Percentiles rank a stretch among this genome's conserved stretches.
phyloP scores from a whole-genome alignment of 2,113 vertebrate genomes.

The Brachyistius frenatus region DNA sequence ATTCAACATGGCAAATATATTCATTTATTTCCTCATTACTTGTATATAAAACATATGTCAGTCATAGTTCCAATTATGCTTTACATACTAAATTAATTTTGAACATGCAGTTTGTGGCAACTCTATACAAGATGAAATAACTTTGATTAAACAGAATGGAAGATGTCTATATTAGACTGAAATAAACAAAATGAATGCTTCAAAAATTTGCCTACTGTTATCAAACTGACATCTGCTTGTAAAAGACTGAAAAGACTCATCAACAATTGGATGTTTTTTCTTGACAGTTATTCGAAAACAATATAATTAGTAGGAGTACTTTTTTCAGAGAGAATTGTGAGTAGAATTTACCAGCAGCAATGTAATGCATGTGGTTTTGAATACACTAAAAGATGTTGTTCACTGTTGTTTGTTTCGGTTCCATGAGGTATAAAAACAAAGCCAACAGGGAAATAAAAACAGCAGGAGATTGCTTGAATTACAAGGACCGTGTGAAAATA shows the following conservation, averaged over 20 bases:
- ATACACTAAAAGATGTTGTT: constrained; percentile 18
- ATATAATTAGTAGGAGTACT: not conserved
- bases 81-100: not conserved
- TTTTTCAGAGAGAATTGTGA: not conserved
- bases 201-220: not conserved
- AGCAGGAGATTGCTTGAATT: constrained; percentile 37
- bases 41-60: not conserved
- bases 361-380: constrained; percentile 26
- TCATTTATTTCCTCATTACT: not conserved
- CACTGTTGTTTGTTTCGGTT: constrained; percentile 31
- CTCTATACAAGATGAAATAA: not conserved
- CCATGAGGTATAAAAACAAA: constrained; percentile 36
- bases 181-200: not conserved
- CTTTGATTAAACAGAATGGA: not conserved
- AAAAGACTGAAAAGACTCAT: not conserved
- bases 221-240: too few relatives aligned
- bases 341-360: constrained; percentile 4
- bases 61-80: too few relatives aligned
- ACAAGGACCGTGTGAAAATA: constrained; percentile 47
- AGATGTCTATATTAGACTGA: not conserved
- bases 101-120: not conserved
- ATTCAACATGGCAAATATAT: too few relatives aligned
- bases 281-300: constrained; percentile 7
- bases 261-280: not conserved
- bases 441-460: constrained; percentile 19